Percentiles rank a stretch among this genome's conserved stretches.
phyloP scores from a whole-genome alignment of 2,888 invertebrate genomes.

The Eudasyphora cyanicolor region DNA sequence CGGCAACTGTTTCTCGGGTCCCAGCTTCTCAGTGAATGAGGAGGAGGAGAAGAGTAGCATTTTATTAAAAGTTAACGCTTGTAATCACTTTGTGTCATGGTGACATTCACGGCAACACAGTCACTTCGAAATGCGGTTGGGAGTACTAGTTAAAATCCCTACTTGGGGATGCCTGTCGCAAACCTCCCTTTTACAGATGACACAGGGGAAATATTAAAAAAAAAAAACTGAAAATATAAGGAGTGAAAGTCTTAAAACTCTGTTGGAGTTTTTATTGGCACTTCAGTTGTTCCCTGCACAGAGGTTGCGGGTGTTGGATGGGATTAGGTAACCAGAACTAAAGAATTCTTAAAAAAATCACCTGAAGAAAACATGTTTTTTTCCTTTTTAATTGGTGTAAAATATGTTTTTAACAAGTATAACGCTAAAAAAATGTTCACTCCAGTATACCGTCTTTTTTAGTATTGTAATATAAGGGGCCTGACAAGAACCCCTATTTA shows the following conservation, averaged over 20 bases:
- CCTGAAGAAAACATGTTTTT: too few relatives aligned
- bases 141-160: not conserved
- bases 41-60: constrained; percentile 19
- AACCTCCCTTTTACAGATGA: not conserved
- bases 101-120: not conserved
- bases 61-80: constrained; percentile 57
- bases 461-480: too few relatives aligned
- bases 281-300: not conserved
- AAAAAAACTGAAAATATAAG: not conserved
- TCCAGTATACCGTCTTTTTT: too few relatives aligned
- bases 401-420: too few relatives aligned
- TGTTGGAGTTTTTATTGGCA: not conserved
- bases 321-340: too few relatives aligned
- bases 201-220: not conserved
- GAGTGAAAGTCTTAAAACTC: not conserved
- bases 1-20: not conserved
- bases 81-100: constrained; percentile 45
- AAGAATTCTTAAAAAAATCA: too few relatives aligned
- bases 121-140: not conserved
- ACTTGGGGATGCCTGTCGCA: not conserved
- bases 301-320: too few relatives aligned
- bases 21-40: not conserved
- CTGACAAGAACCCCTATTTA: too few relatives aligned
- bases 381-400: too few relatives aligned
- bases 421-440: too few relatives aligned